phyloP scores from a whole-genome alignment of 2,797 vertebrate genomes.

The Columba guinea region DNA sequence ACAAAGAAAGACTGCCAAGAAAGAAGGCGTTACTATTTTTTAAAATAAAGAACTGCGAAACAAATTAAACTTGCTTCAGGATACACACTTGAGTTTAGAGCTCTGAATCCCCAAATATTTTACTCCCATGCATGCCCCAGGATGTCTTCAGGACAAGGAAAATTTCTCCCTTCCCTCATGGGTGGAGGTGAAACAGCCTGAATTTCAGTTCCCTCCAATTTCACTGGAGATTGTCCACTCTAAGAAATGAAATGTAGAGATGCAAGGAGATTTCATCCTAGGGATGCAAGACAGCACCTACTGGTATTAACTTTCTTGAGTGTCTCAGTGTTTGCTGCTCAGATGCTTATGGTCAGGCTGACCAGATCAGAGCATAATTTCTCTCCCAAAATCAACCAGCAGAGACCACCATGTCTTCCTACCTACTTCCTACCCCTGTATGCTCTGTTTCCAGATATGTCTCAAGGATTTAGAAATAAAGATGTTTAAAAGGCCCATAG shows the following conservation, averaged over 20 bases:
- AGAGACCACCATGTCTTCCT: not conserved
- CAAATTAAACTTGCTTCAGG: not conserved
- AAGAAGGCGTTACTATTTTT: not conserved
- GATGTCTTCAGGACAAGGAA: not conserved
- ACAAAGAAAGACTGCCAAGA: not conserved
- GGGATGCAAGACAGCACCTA: not conserved
- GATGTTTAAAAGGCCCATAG: not conserved
- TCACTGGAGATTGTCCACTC: not conserved
- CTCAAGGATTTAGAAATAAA: not conserved
- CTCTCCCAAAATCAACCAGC: not conserved
- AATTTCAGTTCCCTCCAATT: not conserved
- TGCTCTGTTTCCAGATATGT: not conserved
- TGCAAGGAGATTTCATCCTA: not conserved
- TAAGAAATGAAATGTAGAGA: not conserved
- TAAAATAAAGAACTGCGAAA: not conserved
- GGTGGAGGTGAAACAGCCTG: not conserved
- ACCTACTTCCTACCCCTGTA: not conserved
- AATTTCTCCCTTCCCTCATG: not conserved
- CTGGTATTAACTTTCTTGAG: not conserved
- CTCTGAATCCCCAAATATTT: not conserved
- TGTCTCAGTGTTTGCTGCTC: not conserved
- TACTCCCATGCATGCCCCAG: fast-evolving
- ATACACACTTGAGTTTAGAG: not conserved
- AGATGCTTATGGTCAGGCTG: not conserved
- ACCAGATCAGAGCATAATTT: not conserved